These are phyloP conservation scores for Onychomys arenicola DNA, from an alignment of 2,797 vertebrate species.

Conservation along the genomic window DNA sequence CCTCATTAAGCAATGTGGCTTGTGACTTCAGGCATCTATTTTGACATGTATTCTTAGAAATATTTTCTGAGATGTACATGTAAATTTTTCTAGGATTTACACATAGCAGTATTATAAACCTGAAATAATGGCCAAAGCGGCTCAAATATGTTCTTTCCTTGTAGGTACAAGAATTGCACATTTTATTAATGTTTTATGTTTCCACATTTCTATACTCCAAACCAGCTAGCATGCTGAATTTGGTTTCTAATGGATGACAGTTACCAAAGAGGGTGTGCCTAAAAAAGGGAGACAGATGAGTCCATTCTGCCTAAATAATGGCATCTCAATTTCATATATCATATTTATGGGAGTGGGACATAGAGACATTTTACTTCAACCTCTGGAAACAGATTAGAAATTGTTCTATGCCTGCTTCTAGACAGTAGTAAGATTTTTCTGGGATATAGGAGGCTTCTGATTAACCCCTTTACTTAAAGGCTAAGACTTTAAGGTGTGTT, in stretches of 20 bases:
- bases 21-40: constrained; percentile 28
- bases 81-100: neutral
- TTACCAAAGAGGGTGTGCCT: constrained; percentile 9
- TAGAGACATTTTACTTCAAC: neutral
- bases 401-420: neutral
- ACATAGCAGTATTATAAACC: neutral
- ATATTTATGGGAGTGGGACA: neutral
- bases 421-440: constrained; percentile 57
- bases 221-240: constrained; percentile 28
- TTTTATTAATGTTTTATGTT: neutral
- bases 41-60: constrained; percentile 36
- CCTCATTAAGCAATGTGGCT: constrained; percentile 1
- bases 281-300: neutral
- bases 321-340: neutral
- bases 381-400: constrained; percentile 25
- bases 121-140: constrained; percentile 50
- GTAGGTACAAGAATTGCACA: constrained; percentile 3
- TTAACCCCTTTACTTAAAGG: constrained; percentile 38
- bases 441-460: constrained; percentile 19
- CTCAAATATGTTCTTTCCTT: constrained; percentile 22
- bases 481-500: constrained; percentile 22
- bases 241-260: constrained; percentile 44
- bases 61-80: neutral
- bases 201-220: constrained; percentile 9
- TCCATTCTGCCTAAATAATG: neutral